These are phyloP conservation scores for Cartodere bifasciata DNA, from an alignment of 2,888 invertebrate genomes.

Conservation along the genomic window DNA sequence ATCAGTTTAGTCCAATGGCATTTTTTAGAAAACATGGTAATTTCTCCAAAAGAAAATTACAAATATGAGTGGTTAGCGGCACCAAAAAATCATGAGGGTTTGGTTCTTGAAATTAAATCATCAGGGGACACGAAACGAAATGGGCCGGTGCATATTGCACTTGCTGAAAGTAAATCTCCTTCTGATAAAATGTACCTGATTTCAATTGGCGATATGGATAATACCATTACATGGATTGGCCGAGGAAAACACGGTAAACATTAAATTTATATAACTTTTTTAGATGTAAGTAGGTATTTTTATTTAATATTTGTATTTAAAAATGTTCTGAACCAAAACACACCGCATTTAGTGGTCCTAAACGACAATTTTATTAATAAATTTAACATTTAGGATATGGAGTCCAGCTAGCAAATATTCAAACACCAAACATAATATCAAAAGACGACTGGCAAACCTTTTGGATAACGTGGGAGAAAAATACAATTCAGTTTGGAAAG, in stretches of 20 bases:
- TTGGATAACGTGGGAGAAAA: slow-evolving; percentile 57
- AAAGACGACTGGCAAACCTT: slow-evolving; percentile 47
- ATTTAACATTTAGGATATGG: slow-evolving; percentile 45
- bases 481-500: slow-evolving; percentile 42
- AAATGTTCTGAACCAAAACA: too few relatives aligned
- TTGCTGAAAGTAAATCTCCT: slow-evolving; percentile 42
- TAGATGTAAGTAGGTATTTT: too few relatives aligned
- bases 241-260: slow-evolving; percentile 53
- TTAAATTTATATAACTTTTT: too few relatives aligned
- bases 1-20: not conserved
- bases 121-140: slow-evolving; percentile 30
- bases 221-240: slow-evolving; percentile 47
- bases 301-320: too few relatives aligned
- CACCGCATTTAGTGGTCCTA: too few relatives aligned
- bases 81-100: slow-evolving; percentile 47
- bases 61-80: slow-evolving; percentile 54
- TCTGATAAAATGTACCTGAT: slow-evolving; percentile 48
- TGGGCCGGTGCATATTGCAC: slow-evolving; percentile 42
- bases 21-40: slow-evolving; percentile 38
- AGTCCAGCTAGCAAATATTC: slow-evolving; percentile 45
- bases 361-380: too few relatives aligned
- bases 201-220: slow-evolving; percentile 45
- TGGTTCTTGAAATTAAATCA: slow-evolving; percentile 47
- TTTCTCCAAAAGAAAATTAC: slow-evolving; percentile 49
- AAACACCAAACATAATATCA: slow-evolving; percentile 44